A percentile compares a stretch with the other conserved stretches of the same genome.
phyloP scores from a whole-genome alignment of 2,888 invertebrate species.

The Acrobasis consociella region DNA sequence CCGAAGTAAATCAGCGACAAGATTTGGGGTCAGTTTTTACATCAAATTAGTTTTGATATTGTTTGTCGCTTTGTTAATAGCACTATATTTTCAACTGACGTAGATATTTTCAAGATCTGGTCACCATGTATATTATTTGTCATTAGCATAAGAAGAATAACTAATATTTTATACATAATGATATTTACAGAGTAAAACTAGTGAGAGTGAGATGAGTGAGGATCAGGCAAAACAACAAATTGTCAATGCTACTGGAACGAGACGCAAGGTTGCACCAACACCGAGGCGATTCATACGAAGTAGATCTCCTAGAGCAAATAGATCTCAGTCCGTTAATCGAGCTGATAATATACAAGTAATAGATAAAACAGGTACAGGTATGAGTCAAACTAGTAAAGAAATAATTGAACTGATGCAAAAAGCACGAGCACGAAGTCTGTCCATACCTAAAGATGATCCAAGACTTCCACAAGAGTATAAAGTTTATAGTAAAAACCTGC shows the following conservation, averaged over 20 bases:
- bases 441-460: constrained; percentile 78
- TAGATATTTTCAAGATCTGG: constrained; percentile 45
- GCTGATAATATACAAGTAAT: constrained; percentile 59
- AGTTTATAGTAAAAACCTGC: constrained; percentile 69
- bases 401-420: constrained; percentile 77
- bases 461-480: constrained; percentile 63
- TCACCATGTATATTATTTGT: constrained; percentile 50
- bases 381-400: constrained; percentile 75
- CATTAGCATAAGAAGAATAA: constrained; percentile 52
- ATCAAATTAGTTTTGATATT: constrained; percentile 66
- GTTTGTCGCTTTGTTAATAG: constrained; percentile 69
- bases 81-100: constrained; percentile 63
- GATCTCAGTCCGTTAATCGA: constrained; percentile 82
- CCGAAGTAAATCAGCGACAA: constrained; percentile 76
- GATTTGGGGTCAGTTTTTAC: constrained; percentile 79
- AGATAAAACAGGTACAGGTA: constrained; percentile 66
- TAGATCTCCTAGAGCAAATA: constrained; percentile 71
- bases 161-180: constrained; percentile 65
- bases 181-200: constrained; percentile 81
- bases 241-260: constrained; percentile 47
- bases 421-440: constrained; percentile 74
- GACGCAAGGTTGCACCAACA: constrained; percentile 68
- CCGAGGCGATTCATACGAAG: constrained; percentile 72
- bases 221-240: constrained; percentile 64
- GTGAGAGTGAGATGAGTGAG: constrained; percentile 83